These are phyloP conservation scores for Syngnathus floridae DNA, from an alignment of 2,113 vertebrate genomes.

Conservation along the genomic window DNA sequence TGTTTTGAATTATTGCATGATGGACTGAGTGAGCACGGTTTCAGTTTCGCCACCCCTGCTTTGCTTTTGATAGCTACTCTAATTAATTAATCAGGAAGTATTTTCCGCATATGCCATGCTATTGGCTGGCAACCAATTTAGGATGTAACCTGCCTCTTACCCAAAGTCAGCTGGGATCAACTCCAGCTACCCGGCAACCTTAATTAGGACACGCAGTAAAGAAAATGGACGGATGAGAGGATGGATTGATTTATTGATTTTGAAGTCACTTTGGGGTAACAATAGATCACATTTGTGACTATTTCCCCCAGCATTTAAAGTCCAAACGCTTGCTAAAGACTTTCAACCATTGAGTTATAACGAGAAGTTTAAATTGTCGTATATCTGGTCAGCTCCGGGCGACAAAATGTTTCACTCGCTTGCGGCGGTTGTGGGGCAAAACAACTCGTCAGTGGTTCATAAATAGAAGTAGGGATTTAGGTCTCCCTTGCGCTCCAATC, in stretches of 20 bases:
- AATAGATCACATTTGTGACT: background rate
- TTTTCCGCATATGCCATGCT: background rate
- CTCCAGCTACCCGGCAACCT: background rate
- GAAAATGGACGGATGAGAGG: background rate
- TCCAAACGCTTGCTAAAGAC: conserved; percentile 11
- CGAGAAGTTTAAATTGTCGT: conserved; percentile 48
- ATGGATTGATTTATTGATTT: background rate
- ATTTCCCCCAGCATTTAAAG: background rate
- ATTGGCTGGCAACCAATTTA: background rate
- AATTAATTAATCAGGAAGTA: conserved; percentile 3
- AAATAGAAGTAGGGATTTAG: conserved; percentile 65
- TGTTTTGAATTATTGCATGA: background rate
- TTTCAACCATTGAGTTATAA: conserved; percentile 41
- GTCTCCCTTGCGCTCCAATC: conserved; percentile 58
- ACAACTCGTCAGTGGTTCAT: conserved; percentile 52
- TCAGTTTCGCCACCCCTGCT: background rate
- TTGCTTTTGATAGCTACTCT: background rate
- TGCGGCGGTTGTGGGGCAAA: conserved; percentile 48
- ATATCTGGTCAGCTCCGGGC: conserved; percentile 40
- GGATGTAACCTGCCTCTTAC: background rate
- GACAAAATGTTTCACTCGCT: conserved; percentile 33
- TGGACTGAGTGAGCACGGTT: background rate
- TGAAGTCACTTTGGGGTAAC: background rate
- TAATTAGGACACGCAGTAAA: background rate
- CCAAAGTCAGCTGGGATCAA: background rate